These are phyloP conservation scores for Trochalopteron elliotii DNA, from an alignment of 2,113 vertebrate species.

Conservation along the genomic window DNA sequence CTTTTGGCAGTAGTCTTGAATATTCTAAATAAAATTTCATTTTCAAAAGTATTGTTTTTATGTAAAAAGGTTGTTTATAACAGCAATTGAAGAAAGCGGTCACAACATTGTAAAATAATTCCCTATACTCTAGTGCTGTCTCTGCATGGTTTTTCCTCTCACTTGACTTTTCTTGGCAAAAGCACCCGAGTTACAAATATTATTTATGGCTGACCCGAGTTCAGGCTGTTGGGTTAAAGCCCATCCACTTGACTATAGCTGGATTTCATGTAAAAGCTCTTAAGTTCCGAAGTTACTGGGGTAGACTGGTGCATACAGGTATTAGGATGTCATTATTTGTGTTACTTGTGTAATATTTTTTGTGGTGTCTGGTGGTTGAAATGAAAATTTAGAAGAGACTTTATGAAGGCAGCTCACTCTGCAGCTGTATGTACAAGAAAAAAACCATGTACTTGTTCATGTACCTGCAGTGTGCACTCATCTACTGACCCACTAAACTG, in stretches of 20 bases:
- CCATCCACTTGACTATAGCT: neutral
- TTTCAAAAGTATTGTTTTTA: neutral
- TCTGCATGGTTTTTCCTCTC: neutral
- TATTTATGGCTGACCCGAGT: neutral
- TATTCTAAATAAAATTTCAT: neutral
- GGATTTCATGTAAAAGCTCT: neutral
- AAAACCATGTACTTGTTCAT: accelerated
- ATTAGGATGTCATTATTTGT: neutral
- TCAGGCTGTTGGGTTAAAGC: neutral
- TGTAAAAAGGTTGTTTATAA: neutral
- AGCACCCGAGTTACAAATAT: neutral
- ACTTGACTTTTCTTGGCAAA: neutral
- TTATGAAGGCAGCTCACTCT: neutral
- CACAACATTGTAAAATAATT: neutral
- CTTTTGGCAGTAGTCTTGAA: neutral
- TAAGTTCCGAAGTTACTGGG: neutral
- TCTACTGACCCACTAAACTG: neutral
- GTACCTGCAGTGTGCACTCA: neutral
- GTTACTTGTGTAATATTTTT: neutral
- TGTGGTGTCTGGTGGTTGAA: neutral
- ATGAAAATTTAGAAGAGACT: neutral
- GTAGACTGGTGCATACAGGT: neutral
- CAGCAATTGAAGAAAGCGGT: neutral
- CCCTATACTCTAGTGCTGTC: neutral
- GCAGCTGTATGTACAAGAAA: neutral